A percentile compares a stretch with the other conserved stretches of the same genome.
Evolutionary conservation across 92 coral and sea anemone species (phyloP).

Genomic region (Epizoanthus rinbou): DNA sequence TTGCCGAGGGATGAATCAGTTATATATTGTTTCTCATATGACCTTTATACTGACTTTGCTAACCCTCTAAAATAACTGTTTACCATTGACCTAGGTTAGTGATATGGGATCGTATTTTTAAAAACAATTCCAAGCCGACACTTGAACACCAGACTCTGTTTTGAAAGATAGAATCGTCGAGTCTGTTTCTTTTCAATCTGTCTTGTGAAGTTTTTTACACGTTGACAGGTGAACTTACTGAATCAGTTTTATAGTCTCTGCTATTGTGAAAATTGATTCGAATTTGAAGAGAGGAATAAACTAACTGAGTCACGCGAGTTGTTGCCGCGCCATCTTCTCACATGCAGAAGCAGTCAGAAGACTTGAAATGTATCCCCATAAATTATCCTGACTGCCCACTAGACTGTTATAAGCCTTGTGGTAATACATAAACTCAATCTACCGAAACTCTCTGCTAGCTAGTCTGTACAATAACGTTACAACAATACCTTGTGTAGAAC

Average conservation of each 20-base stretch:
- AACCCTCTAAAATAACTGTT: not conserved
- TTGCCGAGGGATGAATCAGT: not conserved
- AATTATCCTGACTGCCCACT: conserved; percentile 2
- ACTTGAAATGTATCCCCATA: too few relatives aligned
- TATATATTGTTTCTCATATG: too few relatives aligned
- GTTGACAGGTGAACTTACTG: conserved; percentile 13
- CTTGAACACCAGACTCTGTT: conserved; percentile 3
- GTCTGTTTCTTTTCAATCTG: conserved; percentile 7
- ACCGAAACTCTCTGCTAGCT: not conserved
- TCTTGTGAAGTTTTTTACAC: not conserved
- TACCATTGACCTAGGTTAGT: not conserved
- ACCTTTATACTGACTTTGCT: not conserved
- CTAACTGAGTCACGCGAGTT: conserved; percentile 36
- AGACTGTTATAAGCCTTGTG: not conserved
- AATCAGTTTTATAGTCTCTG: not conserved
- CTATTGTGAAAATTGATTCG: conserved; percentile 37
- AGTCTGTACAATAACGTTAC: not conserved
- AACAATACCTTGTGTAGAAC: conserved; percentile 19
- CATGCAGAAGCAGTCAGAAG: too few relatives aligned
- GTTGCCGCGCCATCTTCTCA: not conserved
- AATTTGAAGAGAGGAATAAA: not conserved
- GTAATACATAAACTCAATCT: not conserved
- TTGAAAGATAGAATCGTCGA: conserved; percentile 8
- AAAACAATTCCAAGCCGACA: not conserved
- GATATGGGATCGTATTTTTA: not conserved